phyloP scores from a whole-genome alignment of 2,888 invertebrate species.

The Eupithecia pulchellata region DNA sequence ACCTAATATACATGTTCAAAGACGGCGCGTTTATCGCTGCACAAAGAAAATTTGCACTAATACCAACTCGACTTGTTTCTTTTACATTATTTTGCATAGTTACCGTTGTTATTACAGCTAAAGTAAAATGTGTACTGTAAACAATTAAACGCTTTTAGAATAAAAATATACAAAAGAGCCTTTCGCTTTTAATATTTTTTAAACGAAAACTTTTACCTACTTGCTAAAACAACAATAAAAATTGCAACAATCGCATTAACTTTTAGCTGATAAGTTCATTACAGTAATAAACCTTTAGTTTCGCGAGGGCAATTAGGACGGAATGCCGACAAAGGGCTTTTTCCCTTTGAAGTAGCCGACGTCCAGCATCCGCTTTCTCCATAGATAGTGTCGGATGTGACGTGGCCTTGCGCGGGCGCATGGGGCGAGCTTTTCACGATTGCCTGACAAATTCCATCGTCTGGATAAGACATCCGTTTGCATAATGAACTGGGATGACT shows the following conservation, averaged over 20 bases:
- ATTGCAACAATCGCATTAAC: constrained; percentile 44
- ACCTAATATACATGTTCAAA: neutral
- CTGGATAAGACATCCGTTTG: constrained; percentile 62
- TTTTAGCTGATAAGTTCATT: constrained; percentile 61
- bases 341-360: constrained; percentile 73
- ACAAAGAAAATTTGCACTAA: neutral
- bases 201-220: constrained; percentile 39
- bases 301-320: constrained; percentile 73
- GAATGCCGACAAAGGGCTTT: constrained; percentile 72
- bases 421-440: constrained; percentile 77
- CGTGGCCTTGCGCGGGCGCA: constrained; percentile 69
- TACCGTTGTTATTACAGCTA: neutral
- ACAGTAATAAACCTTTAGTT: constrained; percentile 70
- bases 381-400: constrained; percentile 77
- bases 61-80: neutral
- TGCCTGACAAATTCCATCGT: constrained; percentile 78
- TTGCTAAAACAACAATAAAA: constrained; percentile 44
- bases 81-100: neutral
- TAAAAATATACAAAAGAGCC: neutral
- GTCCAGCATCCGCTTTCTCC: constrained; percentile 80
- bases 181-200: constrained; percentile 16
- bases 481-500: constrained; percentile 60
- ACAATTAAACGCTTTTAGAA: neutral
- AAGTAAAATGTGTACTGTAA: neutral
- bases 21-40: neutral